phyloP scores from a whole-genome alignment of 2,888 invertebrate genomes.

The Drosophila fulvimacula region DNA sequence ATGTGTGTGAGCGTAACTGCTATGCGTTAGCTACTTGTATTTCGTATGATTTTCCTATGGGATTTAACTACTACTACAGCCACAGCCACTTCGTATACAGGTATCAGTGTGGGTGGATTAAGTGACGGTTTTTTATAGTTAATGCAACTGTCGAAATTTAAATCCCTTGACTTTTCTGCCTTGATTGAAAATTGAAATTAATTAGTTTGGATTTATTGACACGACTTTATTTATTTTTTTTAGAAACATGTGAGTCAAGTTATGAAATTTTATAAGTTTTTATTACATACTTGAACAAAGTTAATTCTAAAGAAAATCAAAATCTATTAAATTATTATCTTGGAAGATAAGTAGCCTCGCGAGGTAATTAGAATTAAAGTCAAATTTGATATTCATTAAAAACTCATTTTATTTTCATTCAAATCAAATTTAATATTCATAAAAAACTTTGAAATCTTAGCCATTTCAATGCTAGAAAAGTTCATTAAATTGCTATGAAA shows the following conservation, averaged over 20 bases:
- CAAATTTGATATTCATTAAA: neutral
- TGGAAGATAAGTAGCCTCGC: no score
- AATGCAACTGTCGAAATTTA: conserved; percentile 40
- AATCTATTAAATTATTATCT: neutral
- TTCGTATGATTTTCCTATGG: conserved; percentile 28
- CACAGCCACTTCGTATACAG: conserved; percentile 8
- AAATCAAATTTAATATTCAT: neutral
- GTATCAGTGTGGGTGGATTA: conserved; percentile 35
- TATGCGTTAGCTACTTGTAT: conserved; percentile 33
- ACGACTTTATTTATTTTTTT: neutral
- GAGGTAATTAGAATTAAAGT: neutral
- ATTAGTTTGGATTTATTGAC: conserved; percentile 28
- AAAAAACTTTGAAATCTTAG: neutral
- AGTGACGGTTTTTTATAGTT: conserved; percentile 22
- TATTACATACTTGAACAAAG: neutral
- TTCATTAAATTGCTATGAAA: no score
- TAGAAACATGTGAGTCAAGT: neutral
- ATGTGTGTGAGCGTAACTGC: neutral
- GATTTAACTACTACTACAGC: conserved; percentile 19
- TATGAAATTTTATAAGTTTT: neutral
- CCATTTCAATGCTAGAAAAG: no score
- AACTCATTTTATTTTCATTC: neutral
- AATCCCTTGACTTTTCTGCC: conserved; percentile 42
- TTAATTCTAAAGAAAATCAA: neutral
- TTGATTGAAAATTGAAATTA: conserved; percentile 43